Percentiles rank a stretch among this genome's conserved stretches.
Conservation (phyloP, 35 echinoderm and acorn worm species). For the Apostichopus californicus region DNA sequence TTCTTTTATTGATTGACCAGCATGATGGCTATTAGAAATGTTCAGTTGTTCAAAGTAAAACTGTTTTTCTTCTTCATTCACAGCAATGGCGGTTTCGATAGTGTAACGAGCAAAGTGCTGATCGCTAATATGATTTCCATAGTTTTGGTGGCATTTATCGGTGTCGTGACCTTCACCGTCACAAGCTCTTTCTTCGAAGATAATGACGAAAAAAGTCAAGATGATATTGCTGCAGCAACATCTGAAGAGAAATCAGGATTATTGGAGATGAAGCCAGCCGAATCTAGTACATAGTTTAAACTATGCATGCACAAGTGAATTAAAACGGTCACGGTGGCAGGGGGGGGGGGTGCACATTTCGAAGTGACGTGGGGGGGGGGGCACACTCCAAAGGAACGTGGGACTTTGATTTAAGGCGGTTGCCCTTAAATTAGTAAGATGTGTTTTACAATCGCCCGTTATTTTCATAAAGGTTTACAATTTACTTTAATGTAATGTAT, state of each 20-base stretch:
- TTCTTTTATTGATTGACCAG: not conserved
- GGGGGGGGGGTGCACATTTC: too few relatives aligned
- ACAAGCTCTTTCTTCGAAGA: slow-evolving; percentile 21
- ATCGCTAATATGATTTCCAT: not conserved
- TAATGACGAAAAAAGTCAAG: not conserved
- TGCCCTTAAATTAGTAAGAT: too few relatives aligned
- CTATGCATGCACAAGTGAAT: too few relatives aligned
- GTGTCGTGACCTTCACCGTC: slow-evolving; percentile 20
- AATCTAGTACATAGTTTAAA: not conserved
- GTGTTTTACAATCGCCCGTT: too few relatives aligned
- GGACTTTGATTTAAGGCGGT: too few relatives aligned
- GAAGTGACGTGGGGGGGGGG: too few relatives aligned
- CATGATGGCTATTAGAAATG: not conserved
- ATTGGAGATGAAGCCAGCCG: not conserved
- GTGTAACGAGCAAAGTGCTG: not conserved
- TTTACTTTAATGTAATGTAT: too few relatives aligned
- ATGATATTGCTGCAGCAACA: not conserved
- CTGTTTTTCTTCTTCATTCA: not conserved
- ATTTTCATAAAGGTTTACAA: too few relatives aligned
- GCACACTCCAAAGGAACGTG: too few relatives aligned
- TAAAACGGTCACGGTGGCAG: too few relatives aligned
- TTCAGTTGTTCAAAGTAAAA: not conserved
- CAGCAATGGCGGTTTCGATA: slow-evolving; percentile 1
- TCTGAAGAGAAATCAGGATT: slow-evolving; percentile 6
- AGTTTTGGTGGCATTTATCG: slow-evolving; percentile 1